Evolutionary conservation across 2,113 vertebrate species (phyloP).

Genomic region (Barnardius zonarius): DNA sequence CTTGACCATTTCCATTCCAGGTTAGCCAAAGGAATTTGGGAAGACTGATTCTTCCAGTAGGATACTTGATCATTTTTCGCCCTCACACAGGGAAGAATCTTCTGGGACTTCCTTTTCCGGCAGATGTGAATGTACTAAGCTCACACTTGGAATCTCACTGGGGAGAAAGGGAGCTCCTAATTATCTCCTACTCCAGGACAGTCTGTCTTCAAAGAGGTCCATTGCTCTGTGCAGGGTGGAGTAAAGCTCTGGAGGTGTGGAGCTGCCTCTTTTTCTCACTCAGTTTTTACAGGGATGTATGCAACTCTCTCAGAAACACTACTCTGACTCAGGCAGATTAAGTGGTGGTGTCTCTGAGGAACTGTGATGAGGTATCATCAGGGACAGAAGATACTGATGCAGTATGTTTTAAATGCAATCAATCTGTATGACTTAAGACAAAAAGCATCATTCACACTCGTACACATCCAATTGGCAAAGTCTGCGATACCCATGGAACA

Average conservation of each 20-base stretch:
- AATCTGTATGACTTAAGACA: slow-evolving; percentile 15
- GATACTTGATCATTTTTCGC: background rate
- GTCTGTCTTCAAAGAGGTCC: background rate
- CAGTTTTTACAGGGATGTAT: background rate
- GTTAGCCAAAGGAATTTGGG: background rate
- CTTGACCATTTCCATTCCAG: background rate
- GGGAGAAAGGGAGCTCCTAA: background rate
- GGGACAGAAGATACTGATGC: background rate
- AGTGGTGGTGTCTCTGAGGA: background rate
- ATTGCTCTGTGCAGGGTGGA: background rate
- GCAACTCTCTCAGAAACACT: background rate
- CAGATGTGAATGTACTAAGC: background rate
- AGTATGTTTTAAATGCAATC: slow-evolving; percentile 19
- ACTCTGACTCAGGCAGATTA: slow-evolving; percentile 31
- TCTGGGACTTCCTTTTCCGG: background rate
- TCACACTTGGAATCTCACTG: background rate
- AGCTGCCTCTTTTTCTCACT: background rate
- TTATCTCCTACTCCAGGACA: background rate
- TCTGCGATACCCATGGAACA: slow-evolving; percentile 1
- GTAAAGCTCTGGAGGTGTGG: background rate
- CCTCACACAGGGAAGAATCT: background rate
- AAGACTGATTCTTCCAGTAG: background rate
- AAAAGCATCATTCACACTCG: background rate
- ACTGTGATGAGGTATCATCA: background rate
- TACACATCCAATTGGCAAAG: slow-evolving; percentile 8